Evolutionary conservation across 2,797 vertebrate species (phyloP).

Genomic region (Gallirallus australis): DNA sequence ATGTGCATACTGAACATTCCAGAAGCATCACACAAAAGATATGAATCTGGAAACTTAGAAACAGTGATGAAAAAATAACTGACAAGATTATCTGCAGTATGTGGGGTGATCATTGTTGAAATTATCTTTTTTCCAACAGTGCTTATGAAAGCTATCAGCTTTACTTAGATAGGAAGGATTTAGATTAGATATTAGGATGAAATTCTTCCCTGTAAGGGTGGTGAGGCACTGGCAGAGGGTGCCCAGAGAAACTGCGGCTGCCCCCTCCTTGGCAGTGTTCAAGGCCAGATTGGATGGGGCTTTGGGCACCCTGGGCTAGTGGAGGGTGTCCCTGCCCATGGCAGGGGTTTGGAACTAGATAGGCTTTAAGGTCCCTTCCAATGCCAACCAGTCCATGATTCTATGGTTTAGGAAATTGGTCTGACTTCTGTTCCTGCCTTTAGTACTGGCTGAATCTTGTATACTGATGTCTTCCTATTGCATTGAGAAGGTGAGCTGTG

Average conservation of each 20-base stretch:
- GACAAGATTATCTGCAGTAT: neutral
- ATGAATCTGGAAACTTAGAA: neutral
- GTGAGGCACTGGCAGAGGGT: too few relatives aligned
- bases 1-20: neutral
- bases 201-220: too few relatives aligned
- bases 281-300: too few relatives aligned
- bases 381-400: too few relatives aligned
- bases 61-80: neutral
- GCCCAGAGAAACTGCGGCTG: too few relatives aligned
- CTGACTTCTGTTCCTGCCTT: neutral
- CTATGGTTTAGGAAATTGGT: neutral
- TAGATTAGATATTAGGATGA: too few relatives aligned
- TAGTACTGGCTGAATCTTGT: neutral
- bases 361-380: too few relatives aligned
- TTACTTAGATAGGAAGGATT: neutral
- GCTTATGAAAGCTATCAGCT: neutral
- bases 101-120: neutral
- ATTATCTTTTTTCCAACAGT: neutral
- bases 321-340: too few relatives aligned
- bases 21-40: neutral
- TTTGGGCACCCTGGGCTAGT: too few relatives aligned
- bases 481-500: neutral
- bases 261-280: too few relatives aligned
- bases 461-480: neutral
- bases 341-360: too few relatives aligned